These are phyloP conservation scores for Anguilla pacifica DNA, from an alignment of 2,797 vertebrate genomes.

Conservation along the genomic window DNA sequence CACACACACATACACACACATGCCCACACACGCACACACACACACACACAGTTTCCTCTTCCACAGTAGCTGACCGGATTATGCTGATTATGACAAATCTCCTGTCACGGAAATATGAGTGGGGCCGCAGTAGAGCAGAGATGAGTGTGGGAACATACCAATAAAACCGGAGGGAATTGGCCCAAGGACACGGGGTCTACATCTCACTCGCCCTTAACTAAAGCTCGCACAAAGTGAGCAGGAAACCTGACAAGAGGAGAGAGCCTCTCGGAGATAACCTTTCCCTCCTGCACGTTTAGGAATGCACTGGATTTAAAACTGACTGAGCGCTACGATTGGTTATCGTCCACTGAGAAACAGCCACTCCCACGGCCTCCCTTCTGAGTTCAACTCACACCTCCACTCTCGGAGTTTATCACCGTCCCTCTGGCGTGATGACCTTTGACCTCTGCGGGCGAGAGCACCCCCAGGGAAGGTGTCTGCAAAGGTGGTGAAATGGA, in stretches of 20 bases:
- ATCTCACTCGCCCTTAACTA: conserved; percentile 31
- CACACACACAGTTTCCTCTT: too few relatives aligned
- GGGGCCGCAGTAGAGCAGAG: not conserved
- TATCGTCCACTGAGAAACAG: not conserved
- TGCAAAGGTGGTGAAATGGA: not conserved
- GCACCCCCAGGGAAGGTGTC: not conserved
- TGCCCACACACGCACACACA: too few relatives aligned
- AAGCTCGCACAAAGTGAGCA: conserved; percentile 24
- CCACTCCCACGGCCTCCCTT: not conserved
- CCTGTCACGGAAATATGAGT: not conserved
- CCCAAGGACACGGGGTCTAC: not conserved
- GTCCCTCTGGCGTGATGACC: not conserved
- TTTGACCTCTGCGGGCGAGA: not conserved
- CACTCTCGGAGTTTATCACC: not conserved
- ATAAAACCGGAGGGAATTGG: not conserved
- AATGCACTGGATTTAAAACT: not conserved
- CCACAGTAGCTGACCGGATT: not conserved
- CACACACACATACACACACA: too few relatives aligned
- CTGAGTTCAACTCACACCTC: not conserved
- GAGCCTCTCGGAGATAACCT: not conserved
- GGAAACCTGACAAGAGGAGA: conserved; percentile 23
- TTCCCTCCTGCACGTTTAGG: not conserved
- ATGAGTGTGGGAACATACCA: not conserved
- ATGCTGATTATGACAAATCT: not conserved
- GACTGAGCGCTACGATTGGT: not conserved